phyloP scores from a whole-genome alignment of 1,140 invertebrate genomes.

The Dufourea novaeangliae region DNA sequence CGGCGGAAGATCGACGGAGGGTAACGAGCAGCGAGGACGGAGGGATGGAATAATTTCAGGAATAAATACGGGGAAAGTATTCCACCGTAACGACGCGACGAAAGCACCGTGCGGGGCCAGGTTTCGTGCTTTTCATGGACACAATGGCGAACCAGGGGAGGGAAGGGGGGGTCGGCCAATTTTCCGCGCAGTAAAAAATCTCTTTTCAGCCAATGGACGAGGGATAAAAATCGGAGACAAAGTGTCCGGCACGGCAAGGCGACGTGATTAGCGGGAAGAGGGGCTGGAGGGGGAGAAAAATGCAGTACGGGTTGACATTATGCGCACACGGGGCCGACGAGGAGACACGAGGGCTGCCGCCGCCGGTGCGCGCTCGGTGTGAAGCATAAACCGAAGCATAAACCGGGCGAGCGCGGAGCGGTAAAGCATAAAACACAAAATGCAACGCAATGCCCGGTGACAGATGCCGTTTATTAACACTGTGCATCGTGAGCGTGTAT shows the following conservation, averaged over 20 bases:
- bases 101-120: too few relatives aligned
- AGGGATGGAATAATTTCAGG: conserved; percentile 50
- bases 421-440: conserved; percentile 78
- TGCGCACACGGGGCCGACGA: conserved; percentile 33
- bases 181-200: conserved; percentile 48
- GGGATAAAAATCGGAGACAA: conserved; percentile 56
- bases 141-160: too few relatives aligned
- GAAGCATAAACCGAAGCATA: conserved; percentile 79
- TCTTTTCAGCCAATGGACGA: conserved; percentile 29
- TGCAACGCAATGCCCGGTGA: conserved; percentile 76
- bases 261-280: conserved; percentile 61
- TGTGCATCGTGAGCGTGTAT: conserved; percentile 41
- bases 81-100: conserved; percentile 15
- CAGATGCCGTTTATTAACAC: conserved; percentile 80
- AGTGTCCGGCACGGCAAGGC: conserved; percentile 36
- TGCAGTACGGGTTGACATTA: conserved; percentile 46
- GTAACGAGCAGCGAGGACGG: neutral
- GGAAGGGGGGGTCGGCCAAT: conserved; percentile 11
- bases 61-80: conserved; percentile 52
- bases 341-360: neutral
- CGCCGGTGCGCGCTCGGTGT: conserved; percentile 74
- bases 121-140: too few relatives aligned
- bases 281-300: conserved; percentile 59
- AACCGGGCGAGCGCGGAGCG: conserved; percentile 70
- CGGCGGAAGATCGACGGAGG: neutral